Conservation (phyloP, 2,113 vertebrate genomes). For the Edolisoma coerulescens region DNA sequence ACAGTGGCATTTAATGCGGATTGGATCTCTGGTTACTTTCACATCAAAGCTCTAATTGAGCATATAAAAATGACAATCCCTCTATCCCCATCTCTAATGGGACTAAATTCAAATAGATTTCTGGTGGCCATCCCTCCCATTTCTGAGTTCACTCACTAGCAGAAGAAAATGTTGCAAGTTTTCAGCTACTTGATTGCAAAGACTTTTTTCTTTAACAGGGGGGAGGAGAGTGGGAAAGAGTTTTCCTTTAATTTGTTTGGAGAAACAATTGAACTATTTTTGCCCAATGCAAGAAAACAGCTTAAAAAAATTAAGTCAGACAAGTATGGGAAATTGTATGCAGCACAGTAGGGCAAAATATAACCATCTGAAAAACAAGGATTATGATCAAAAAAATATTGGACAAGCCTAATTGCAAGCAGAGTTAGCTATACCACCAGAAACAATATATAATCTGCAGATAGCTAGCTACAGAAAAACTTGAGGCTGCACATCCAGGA, state of each 20-base stretch:
- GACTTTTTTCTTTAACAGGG: neutral
- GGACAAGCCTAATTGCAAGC: neutral
- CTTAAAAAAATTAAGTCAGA: neutral
- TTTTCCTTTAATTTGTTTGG: neutral
- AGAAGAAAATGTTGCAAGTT: neutral
- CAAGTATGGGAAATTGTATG: neutral
- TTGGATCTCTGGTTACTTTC: neutral
- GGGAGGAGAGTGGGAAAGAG: neutral
- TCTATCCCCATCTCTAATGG: neutral
- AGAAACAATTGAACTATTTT: slow-evolving; percentile 5
- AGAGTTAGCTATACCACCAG: neutral
- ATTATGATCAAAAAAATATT: neutral
- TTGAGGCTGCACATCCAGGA: neutral
- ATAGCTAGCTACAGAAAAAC: neutral
- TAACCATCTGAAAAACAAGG: neutral
- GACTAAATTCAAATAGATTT: neutral
- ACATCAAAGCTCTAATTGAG: neutral
- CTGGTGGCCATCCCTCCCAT: neutral
- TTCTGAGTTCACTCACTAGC: neutral
- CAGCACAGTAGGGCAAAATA: neutral
- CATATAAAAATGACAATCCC: neutral
- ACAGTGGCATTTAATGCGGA: neutral
- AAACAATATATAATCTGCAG: neutral
- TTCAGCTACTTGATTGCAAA: neutral
- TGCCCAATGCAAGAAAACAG: neutral